A percentile compares a stretch with the other conserved stretches of the same genome.
Conservation (phyloP, 2,113 vertebrate species). For the Menura novaehollandiae region DNA sequence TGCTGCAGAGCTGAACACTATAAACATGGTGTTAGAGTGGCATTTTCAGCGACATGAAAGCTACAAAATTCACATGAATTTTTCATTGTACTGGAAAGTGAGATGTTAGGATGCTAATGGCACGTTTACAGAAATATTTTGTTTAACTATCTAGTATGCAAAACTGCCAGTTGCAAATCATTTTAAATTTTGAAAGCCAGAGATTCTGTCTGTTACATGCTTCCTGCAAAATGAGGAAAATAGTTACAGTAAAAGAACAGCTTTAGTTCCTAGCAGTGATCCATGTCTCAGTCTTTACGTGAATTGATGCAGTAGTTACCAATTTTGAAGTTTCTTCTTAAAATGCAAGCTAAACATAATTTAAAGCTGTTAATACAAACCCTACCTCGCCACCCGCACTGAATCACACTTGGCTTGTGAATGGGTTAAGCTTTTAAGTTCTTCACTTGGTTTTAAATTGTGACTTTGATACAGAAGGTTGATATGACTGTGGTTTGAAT, state of each 20-base stretch:
- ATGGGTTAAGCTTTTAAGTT: slow-evolving; percentile 78
- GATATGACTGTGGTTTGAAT: slow-evolving; percentile 82
- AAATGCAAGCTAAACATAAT: neutral
- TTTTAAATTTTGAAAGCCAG: slow-evolving; percentile 2
- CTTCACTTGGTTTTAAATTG: slow-evolving; percentile 73
- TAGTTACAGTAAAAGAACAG: neutral
- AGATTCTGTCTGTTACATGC: neutral
- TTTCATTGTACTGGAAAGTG: slow-evolving; percentile 52
- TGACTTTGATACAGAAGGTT: slow-evolving; percentile 77
- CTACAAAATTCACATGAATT: slow-evolving; percentile 42
- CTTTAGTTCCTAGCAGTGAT: neutral
- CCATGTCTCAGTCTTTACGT: neutral
- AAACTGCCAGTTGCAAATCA: slow-evolving; percentile 17
- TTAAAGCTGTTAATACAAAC: neutral
- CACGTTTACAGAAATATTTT: slow-evolving; percentile 57
- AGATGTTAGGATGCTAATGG: slow-evolving; percentile 55
- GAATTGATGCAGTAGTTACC: neutral
- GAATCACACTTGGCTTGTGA: slow-evolving; percentile 62
- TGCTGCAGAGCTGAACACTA: slow-evolving; percentile 8
- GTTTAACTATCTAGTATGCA: slow-evolving; percentile 51
- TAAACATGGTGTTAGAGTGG: slow-evolving; percentile 26
- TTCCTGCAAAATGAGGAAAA: neutral
- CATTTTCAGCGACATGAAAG: slow-evolving; percentile 35
- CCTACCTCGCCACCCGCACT: slow-evolving; percentile 10
- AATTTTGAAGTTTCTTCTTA: slow-evolving; percentile 3